Evolutionary conservation across 2,797 vertebrate species (phyloP), one percentile per base, ranked within the genome.

Genomic region (Tauraco hartlaubi): DNA sequence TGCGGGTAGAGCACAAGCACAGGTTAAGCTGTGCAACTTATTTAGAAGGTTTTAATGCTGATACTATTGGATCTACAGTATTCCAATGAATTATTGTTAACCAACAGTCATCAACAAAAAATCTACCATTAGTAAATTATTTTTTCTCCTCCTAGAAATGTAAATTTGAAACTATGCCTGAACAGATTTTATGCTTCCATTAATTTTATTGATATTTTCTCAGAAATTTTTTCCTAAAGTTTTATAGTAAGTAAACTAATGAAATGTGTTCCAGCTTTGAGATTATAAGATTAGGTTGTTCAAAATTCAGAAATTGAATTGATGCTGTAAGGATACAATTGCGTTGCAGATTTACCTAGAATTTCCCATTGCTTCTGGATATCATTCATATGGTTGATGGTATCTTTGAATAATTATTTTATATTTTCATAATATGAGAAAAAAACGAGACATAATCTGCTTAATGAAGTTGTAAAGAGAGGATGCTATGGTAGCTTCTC

Each of bases 221-320:
- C n/a, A 31, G 11, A 84, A 88, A 13, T 21, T 49, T 29, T 43
- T 82, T 43, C 52, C 12, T 37, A 44, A 35, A 21, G 5, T 21
- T 63, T 62, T 69, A 63, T 39, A 33, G 23, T 67, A 83, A 12
- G 41, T 48, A 84, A 79, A 61, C 20, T 46, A 58, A 76, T 9
- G 5, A 56, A 64, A 56, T 13, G 5, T 37, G 10, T 64, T 87
- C 69, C 59, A 66, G 35, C 14, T 76, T 92, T 85, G 39, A 88
- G 49, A 85, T 82, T 11, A 54, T 54, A n/a, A 94, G 51, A 93
- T 93, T 81, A 94, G 35, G 8, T 58, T 84, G 51, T 68, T 93
- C 33, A 85, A 85, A 92, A 91, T 68, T 93, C 35, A 85, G 83
- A 92, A 91, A 89, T 84, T 33, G 85, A 93, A 85, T 76, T 86